A percentile compares a stretch with the other conserved stretches of the same genome.
phyloP scores from a whole-genome alignment of 2,113 vertebrate genomes.

The Boulengerochromis microlepis region DNA sequence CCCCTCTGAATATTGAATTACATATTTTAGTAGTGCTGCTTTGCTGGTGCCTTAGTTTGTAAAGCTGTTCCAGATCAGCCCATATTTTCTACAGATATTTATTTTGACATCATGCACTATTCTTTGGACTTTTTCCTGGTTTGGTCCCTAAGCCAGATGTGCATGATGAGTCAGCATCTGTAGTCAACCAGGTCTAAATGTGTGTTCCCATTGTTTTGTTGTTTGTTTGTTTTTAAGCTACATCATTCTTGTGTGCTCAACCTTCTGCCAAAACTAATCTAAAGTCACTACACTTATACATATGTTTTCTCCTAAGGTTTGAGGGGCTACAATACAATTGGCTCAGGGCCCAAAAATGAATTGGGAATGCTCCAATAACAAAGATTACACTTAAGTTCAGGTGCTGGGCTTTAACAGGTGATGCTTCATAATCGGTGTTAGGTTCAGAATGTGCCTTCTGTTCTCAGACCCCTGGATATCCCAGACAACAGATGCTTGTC shows the following conservation, averaged over 20 bases:
- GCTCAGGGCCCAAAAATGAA: neutral
- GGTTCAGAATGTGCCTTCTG: neutral
- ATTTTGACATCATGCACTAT: neutral
- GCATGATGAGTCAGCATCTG: neutral
- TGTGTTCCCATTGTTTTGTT: neutral
- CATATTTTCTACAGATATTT: neutral
- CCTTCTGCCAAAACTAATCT: neutral
- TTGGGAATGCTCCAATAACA: neutral
- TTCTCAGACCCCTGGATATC: neutral
- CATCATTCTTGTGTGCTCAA: neutral
- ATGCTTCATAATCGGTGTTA: neutral
- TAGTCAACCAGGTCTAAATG: neutral
- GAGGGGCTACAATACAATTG: neutral
- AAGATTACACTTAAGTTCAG: neutral
- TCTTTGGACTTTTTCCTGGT: neutral
- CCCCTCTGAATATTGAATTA: neutral
- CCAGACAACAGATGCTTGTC: neutral
- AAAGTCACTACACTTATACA: neutral
- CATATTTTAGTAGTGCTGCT: neutral
- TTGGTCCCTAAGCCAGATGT: neutral
- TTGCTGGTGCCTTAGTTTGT: slow-evolving; percentile 51
- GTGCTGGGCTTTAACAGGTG: neutral
- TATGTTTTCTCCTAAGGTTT: neutral
- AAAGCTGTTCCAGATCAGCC: slow-evolving; percentile 5
- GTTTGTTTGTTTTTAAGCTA: neutral